A percentile compares a stretch with the other conserved stretches of the same genome.
Evolutionary conservation across 2,888 invertebrate genomes (phyloP).

Genomic region (Torymus auratus): DNA sequence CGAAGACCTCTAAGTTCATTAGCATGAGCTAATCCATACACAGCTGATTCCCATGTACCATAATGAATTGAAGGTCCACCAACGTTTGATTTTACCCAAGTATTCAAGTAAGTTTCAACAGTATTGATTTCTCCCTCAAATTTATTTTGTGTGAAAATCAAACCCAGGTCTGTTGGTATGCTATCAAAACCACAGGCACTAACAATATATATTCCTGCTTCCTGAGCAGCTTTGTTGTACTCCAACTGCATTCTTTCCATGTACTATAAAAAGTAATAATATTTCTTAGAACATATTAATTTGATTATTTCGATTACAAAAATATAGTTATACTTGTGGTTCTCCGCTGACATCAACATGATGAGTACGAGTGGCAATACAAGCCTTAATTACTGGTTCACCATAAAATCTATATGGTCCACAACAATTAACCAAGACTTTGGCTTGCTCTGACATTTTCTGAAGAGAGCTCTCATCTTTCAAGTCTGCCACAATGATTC

Average conservation of each 20-base stretch:
- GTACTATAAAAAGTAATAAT: constrained; percentile 79
- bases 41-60: constrained; percentile 93
- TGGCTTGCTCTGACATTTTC: constrained; percentile 88
- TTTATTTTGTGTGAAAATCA: constrained; percentile 86
- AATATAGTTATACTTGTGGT: constrained; percentile 81
- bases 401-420: constrained; percentile 94
- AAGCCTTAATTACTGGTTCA: constrained; percentile 92
- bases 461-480: constrained; percentile 84
- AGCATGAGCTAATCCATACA: constrained; percentile 85
- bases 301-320: neutral
- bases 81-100: constrained; percentile 64
- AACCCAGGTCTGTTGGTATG: constrained; percentile 92
- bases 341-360: constrained; percentile 97
- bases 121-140: constrained; percentile 88
- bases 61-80: constrained; percentile 81
- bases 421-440: constrained; percentile 92
- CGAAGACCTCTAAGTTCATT: constrained; percentile 83
- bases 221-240: constrained; percentile 85
- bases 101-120: constrained; percentile 84
- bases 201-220: constrained; percentile 90
- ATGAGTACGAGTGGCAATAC: constrained; percentile 86
- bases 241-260: constrained; percentile 91
- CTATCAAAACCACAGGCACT: constrained; percentile 97
- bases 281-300: constrained; percentile 12
- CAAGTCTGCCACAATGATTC: constrained; percentile 88